These are phyloP conservation scores for Sycobia sp. DNA, from an alignment of 1,140 invertebrate genomes.

Conservation along the genomic window DNA sequence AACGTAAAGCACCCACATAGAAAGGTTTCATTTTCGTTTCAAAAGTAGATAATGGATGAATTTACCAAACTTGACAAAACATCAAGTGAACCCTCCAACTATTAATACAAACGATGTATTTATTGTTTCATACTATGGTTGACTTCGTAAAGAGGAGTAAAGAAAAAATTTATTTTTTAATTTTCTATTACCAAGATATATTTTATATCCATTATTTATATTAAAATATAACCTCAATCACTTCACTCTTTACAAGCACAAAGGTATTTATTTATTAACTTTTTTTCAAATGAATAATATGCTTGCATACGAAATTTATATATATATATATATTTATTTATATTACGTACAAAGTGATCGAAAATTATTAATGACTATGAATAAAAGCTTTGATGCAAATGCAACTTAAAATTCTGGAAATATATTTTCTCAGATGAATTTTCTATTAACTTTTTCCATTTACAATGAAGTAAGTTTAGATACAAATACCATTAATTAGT, in stretches of 20 bases:
- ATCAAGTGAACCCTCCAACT: conserved; percentile 52
- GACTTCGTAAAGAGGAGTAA: background rate
- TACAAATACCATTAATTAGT: conserved; percentile 10
- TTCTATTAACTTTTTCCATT: conserved; percentile 5
- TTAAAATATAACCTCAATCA: too few species aligned
- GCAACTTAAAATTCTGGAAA: background rate
- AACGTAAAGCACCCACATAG: background rate
- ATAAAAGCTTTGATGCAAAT: conserved; percentile 10
- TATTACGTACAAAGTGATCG: conserved; percentile 10
- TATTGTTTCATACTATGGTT: background rate
- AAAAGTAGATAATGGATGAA: conserved; percentile 4
- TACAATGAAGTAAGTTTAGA: conserved; percentile 5
- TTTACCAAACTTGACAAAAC: conserved; percentile 44
- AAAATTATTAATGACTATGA: conserved; percentile 9
- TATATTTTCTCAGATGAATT: background rate
- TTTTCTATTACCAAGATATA: too few species aligned
- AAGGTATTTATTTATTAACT: too few species aligned
- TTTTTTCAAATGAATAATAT: too few species aligned
- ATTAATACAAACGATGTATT: background rate
- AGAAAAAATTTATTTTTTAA: too few species aligned
- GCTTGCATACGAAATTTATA: background rate
- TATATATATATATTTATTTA: background rate
- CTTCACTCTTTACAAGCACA: too few species aligned
- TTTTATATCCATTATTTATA: too few species aligned
- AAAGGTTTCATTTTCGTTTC: conserved; percentile 4